Evolutionary conservation across 2,113 vertebrate species (phyloP), one percentile per base, ranked within the genome.

Genomic region (Prietella phreatophila): DNA sequence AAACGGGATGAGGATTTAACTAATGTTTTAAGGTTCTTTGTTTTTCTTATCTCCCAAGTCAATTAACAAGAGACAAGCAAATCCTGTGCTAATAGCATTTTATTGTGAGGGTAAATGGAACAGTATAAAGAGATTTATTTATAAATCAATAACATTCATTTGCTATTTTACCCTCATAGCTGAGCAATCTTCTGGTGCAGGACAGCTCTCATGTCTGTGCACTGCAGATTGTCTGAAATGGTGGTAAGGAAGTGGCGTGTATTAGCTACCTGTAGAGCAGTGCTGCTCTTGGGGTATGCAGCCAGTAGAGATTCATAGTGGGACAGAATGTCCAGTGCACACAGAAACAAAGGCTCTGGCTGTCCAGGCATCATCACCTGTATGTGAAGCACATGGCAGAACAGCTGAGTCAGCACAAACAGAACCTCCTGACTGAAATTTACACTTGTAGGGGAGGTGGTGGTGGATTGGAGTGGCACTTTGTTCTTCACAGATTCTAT

Each of bases 111-210:
- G 1, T 36, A 78, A 78, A 65, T 53, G 10, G 27, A 80, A 56
- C 4, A 65, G 39, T 33, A 1, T 17, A 56, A 67, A 81, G 33
- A 3, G 22, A 36, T 39, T 55, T 39, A 27, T 42, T 33, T 27
- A 1, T n/a, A 25, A 76, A 6, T 50, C 19, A 27, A 20, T 30
- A 19, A 14, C 39, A 25, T 19, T 5, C 39, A 36, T 56, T 50
- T 85, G 13, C 30, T n/a, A 19, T 13, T 58, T 36, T n/a, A 17
- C 60, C 14, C 14, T 91, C 93, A 96, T 2, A 99, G 96, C 93
- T 96, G 97, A 89, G 95, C 89, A 58, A 99, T 98, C 92, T 99
- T 99, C 93, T 98, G 98, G 90, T 96, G 94, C 75, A 99, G 94
- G 19, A 96, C 96, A 14, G 94, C 19, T n/a, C 96, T 97, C 92